Percentiles rank a stretch among this genome's conserved stretches.
Conservation (phyloP, 2,113 vertebrate genomes). For the Oreamnos americanus region DNA sequence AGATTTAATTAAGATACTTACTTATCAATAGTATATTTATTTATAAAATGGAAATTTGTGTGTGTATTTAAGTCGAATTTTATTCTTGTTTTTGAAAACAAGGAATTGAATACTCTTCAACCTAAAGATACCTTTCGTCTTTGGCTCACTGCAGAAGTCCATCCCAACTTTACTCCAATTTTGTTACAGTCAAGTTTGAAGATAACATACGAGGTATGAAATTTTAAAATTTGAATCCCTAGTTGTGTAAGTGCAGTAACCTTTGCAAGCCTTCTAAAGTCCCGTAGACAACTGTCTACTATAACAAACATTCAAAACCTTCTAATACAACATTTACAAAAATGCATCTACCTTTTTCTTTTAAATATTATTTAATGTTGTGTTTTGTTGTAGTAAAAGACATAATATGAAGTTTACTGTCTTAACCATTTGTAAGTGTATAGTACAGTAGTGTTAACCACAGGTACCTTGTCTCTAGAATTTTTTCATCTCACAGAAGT, state of each 20-base stretch:
- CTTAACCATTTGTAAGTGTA: background rate
- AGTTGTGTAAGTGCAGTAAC: background rate
- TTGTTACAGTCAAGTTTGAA: slow-evolving; percentile 97
- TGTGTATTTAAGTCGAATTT: background rate
- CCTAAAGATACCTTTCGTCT: slow-evolving; percentile 94
- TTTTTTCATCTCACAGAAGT: background rate
- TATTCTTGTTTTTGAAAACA: slow-evolving; percentile 52
- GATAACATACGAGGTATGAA: slow-evolving; percentile 95
- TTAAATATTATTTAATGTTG: background rate
- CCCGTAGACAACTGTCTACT: background rate
- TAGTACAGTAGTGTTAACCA: background rate
- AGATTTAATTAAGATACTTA: background rate
- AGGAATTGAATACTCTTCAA: slow-evolving; percentile 93
- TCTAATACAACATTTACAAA: background rate
- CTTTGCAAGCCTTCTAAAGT: background rate
- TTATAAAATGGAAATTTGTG: background rate
- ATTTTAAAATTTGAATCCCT: background rate
- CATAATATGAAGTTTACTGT: background rate
- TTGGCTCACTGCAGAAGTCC: slow-evolving; percentile 97
- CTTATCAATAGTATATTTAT: background rate
- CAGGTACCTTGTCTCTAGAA: background rate
- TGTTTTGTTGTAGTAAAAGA: background rate
- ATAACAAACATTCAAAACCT: background rate
- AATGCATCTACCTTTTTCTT: background rate
- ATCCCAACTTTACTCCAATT: slow-evolving; percentile 92